These are phyloP conservation scores for Myopa tessellatipennis DNA, from an alignment of 2,888 invertebrate genomes.

Conservation along the genomic window DNA sequence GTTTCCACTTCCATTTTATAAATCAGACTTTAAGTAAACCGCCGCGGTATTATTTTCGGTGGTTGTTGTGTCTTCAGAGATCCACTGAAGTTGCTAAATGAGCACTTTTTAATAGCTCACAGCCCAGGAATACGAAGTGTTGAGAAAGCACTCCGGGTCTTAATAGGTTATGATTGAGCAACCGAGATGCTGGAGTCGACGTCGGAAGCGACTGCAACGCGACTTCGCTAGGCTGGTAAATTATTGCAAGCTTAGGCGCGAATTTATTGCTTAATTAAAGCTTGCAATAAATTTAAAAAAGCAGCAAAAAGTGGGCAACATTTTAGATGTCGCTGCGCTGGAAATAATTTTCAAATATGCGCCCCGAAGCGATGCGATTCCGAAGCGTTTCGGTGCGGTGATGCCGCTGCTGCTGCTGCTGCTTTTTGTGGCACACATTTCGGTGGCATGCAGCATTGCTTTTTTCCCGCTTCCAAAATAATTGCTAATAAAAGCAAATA, in stretches of 20 bases:
- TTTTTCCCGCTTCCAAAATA: background rate
- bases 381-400: background rate
- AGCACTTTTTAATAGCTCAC: too few relatives aligned
- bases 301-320: conserved; percentile 11
- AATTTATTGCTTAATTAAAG: conserved; percentile 32
- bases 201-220: background rate
- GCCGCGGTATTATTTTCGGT: conserved; percentile 13
- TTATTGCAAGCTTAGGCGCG: conserved; percentile 21
- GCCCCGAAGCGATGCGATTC: background rate
- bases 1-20: conserved; percentile 15
- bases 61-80: too few relatives aligned
- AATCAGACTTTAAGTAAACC: conserved; percentile 24
- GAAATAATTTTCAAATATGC: background rate
- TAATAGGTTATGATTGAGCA: background rate
- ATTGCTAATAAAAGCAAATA: background rate
- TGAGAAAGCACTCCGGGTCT: too few relatives aligned
- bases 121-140: too few relatives aligned
- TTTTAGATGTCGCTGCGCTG: background rate
- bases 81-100: too few relatives aligned
- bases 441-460: background rate
- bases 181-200: too few relatives aligned
- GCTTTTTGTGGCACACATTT: background rate
- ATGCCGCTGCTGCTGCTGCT: background rate
- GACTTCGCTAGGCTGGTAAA: background rate
- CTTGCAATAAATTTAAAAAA: conserved; percentile 25